phyloP scores from a whole-genome alignment of 2,888 invertebrate species.

The Platerodrilus igneus region DNA sequence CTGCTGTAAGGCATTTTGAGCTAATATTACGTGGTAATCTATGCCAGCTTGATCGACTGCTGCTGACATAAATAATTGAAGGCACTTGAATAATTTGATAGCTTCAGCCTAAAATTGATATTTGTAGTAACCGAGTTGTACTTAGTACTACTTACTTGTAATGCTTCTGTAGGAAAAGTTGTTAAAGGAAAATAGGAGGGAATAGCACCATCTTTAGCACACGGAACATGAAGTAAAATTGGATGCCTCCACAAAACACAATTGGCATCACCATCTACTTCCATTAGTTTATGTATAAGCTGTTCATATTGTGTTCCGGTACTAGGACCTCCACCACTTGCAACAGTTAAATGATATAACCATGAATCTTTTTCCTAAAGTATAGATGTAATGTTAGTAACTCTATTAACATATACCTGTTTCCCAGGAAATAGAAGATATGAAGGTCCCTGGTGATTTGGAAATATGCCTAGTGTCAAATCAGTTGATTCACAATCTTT shows the following conservation, averaged over 20 bases:
- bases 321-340: slow-evolving; percentile 85
- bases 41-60: slow-evolving; percentile 93
- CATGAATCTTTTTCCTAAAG: slow-evolving; percentile 78
- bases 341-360: slow-evolving; percentile 83
- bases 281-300: slow-evolving; percentile 92
- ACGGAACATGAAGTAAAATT: slow-evolving; percentile 66
- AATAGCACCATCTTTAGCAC: slow-evolving; percentile 82
- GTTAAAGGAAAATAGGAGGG: slow-evolving; percentile 71
- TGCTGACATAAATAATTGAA: slow-evolving; percentile 93
- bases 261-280: slow-evolving; percentile 89
- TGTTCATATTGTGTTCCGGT: slow-evolving; percentile 96
- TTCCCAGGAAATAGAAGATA: slow-evolving; percentile 89
- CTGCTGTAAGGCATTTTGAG: slow-evolving; percentile 92
- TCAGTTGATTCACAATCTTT: slow-evolving; percentile 72
- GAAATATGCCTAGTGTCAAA: slow-evolving; percentile 89
- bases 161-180: slow-evolving; percentile 80
- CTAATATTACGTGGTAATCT: slow-evolving; percentile 95
- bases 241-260: slow-evolving; percentile 95
- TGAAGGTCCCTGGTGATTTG: slow-evolving; percentile 89
- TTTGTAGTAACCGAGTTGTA: background rate
- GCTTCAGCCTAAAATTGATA: slow-evolving; percentile 72
- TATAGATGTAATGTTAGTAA: background rate
- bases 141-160: slow-evolving; percentile 68
- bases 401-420: slow-evolving; percentile 50
- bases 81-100: slow-evolving; percentile 92